Evolutionary conservation across 2,888 invertebrate species (phyloP).

Genomic region (Protonemura montana): DNA sequence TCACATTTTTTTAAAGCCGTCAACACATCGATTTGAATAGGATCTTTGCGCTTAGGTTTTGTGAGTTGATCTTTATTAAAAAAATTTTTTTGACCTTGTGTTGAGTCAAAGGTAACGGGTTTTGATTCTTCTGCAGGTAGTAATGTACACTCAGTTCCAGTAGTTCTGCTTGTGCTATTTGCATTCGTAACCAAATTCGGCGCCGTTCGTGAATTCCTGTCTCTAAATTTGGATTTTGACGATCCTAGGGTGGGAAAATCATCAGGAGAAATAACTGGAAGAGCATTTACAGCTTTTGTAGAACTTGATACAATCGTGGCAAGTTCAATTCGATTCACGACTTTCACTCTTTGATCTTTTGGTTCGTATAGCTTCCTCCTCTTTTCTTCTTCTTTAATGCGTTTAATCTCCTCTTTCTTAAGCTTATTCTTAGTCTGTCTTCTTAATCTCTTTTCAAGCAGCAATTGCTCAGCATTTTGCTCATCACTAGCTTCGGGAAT

Average conservation of each 20-base stretch:
- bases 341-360: conserved; percentile 16
- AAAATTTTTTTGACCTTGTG: not conserved
- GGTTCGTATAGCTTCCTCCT: conserved; percentile 21
- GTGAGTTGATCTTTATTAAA: not conserved
- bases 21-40: conserved; percentile 24
- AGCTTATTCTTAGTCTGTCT: conserved; percentile 33
- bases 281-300: not conserved
- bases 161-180: not conserved
- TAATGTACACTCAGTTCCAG: not conserved
- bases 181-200: not conserved
- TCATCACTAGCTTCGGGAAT: too few species aligned
- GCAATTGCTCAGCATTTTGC: not conserved
- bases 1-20: conserved; percentile 15
- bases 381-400: conserved; percentile 20
- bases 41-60: conserved; percentile 26
- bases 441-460: not conserved
- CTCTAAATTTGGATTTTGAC: conserved; percentile 8
- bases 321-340: not conserved
- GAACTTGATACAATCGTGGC: not conserved
- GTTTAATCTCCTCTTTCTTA: conserved; percentile 28
- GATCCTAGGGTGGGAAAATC: conserved; percentile 13
- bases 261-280: not conserved
- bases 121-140: not conserved
- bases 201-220: not conserved
- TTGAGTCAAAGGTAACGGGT: not conserved